These are phyloP conservation scores for Diploptera punctata DNA, from an alignment of 2,888 invertebrate genomes.

Conservation along the genomic window DNA sequence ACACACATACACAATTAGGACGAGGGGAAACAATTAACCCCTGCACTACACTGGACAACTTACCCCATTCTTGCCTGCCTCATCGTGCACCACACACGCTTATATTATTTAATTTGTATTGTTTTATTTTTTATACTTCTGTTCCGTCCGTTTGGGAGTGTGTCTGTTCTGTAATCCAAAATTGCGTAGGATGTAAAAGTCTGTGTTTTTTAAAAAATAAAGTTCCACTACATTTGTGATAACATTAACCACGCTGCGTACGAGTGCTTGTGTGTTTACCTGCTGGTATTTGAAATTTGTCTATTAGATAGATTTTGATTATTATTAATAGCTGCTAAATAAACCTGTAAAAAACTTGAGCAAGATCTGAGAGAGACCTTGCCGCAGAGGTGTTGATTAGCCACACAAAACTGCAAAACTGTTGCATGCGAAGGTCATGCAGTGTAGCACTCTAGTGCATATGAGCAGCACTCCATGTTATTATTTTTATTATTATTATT, in stretches of 20 bases:
- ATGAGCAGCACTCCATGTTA: too few relatives aligned
- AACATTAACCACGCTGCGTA: not conserved
- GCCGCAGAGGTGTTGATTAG: constrained; percentile 2
- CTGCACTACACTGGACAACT: not conserved
- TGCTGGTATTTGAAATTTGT: constrained; percentile 13
- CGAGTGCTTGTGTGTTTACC: constrained; percentile 14
- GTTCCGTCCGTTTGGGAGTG: constrained; percentile 6
- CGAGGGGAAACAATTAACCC: not conserved
- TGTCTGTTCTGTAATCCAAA: constrained; percentile 21
- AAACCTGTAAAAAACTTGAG: constrained; percentile 23
- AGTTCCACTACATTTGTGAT: not conserved
- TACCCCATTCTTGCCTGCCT: not conserved
- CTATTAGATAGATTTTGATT: not conserved
- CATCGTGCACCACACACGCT: not conserved
- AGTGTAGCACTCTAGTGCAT: too few relatives aligned
- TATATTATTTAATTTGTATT: not conserved
- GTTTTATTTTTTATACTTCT: not conserved
- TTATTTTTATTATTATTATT: too few relatives aligned
- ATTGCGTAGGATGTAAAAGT: constrained; percentile 11
- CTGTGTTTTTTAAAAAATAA: not conserved
- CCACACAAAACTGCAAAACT: not conserved
- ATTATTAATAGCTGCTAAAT: constrained; percentile 11
- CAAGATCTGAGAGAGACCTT: constrained; percentile 9
- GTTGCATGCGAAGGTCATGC: not conserved
- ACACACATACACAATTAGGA: constrained; percentile 10